phyloP scores from a whole-genome alignment of 2,113 vertebrate genomes.

The Saguinus imperator region DNA sequence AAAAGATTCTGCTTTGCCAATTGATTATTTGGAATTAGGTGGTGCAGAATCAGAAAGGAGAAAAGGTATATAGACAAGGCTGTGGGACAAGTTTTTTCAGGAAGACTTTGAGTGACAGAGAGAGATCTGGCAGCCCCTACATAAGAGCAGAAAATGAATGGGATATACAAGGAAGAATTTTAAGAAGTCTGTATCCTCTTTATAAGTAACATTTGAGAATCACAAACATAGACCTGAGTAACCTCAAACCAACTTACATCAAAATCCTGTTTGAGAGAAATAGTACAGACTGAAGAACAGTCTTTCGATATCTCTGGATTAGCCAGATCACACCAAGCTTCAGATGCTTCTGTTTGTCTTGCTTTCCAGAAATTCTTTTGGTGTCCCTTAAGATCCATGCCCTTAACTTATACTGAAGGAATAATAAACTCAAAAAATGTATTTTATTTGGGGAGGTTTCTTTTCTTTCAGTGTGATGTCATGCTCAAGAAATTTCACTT shows the following conservation, averaged over 20 bases:
- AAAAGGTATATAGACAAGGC: neutral
- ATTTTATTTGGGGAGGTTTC: neutral
- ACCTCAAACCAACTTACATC: neutral
- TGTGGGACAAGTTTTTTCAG: neutral
- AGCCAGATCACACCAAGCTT: neutral
- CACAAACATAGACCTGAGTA: neutral
- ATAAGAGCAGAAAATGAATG: neutral
- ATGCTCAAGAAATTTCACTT: neutral
- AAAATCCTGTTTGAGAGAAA: neutral
- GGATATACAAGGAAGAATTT: neutral
- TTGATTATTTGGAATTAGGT: neutral
- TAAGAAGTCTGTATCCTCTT: neutral
- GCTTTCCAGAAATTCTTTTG: neutral
- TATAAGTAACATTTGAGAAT: neutral
- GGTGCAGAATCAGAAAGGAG: neutral
- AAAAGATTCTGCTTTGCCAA: neutral
- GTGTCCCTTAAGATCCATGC: neutral
- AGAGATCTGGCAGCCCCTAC: neutral
- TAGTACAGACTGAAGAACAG: neutral
- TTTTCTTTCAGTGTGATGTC: neutral
- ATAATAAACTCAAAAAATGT: neutral
- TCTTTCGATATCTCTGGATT: neutral
- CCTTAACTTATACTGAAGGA: neutral
- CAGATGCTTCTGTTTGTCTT: neutral
- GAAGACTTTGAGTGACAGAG: neutral